phyloP scores from a whole-genome alignment of 1,140 invertebrate species.

The Drosophila malerkotliana region DNA sequence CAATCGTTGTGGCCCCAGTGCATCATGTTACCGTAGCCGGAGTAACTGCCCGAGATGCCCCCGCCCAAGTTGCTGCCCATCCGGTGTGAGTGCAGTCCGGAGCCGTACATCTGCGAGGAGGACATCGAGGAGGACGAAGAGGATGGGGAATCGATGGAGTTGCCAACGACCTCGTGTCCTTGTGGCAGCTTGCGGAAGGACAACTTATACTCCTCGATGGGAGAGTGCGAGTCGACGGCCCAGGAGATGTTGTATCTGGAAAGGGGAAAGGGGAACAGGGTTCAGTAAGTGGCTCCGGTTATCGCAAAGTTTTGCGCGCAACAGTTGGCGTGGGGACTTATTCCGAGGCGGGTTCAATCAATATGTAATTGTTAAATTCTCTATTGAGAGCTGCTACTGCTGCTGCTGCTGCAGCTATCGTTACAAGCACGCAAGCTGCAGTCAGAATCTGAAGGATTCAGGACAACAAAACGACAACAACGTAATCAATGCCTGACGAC shows the following conservation, averaged over 20 bases:
- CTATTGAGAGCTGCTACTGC: conserved; percentile 39
- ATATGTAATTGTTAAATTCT: conserved; percentile 78
- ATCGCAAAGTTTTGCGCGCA: conserved; percentile 61
- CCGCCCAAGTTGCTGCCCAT: conserved; percentile 59
- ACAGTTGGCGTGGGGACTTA: conserved; percentile 68
- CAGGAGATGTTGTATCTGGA: conserved; percentile 88
- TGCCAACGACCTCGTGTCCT: conserved; percentile 84
- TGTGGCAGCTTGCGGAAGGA: conserved; percentile 87
- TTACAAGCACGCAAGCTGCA: conserved; percentile 39
- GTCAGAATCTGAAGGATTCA: conserved; percentile 14
- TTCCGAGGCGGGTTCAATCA: conserved; percentile 60
- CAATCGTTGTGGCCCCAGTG: conserved; percentile 85
- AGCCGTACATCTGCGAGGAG: conserved; percentile 69
- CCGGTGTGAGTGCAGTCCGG: conserved; percentile 70
- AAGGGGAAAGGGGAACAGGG: background rate
- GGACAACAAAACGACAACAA: conserved; percentile 48
- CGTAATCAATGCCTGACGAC: conserved; percentile 68
- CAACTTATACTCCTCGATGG: conserved; percentile 88
- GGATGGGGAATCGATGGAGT: conserved; percentile 84
- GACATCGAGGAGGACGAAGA: conserved; percentile 69
- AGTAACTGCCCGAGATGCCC: conserved; percentile 58
- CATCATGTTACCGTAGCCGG: conserved; percentile 79
- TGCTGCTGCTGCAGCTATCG: conserved; percentile 3
- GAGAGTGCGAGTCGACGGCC: conserved; percentile 87
- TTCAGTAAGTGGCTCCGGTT: conserved; percentile 32